Evolutionary conservation across 2,797 vertebrate species (phyloP).

Genomic region (Peromyscus aztecus): DNA sequence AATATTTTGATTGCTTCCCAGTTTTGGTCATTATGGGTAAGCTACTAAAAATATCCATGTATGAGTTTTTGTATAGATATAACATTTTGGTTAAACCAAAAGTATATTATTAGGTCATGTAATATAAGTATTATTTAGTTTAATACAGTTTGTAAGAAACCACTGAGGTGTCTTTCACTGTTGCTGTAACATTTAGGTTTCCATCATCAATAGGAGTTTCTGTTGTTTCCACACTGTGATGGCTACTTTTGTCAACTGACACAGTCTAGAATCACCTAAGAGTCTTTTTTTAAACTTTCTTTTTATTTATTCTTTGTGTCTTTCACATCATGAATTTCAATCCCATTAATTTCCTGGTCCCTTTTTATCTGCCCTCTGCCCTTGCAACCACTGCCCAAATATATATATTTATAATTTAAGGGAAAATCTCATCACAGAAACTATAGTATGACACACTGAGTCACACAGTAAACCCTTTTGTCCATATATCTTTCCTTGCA

Average conservation of each 20-base stretch:
- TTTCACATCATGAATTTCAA: too few species aligned
- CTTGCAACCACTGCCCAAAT: too few species aligned
- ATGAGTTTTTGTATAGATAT: background rate
- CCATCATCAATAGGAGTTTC: background rate
- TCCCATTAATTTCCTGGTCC: too few species aligned
- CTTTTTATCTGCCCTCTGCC: too few species aligned
- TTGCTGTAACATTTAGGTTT: background rate
- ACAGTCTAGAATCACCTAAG: background rate
- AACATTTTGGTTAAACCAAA: conserved; percentile 9
- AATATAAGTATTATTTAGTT: background rate
- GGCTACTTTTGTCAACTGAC: background rate
- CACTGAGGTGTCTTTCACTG: background rate
- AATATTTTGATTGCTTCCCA: conserved; percentile 20
- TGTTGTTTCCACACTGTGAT: background rate
- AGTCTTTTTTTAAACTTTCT: too few species aligned
- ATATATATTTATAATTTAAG: too few species aligned
- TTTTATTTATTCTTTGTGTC: too few species aligned
- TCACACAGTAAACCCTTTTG: too few species aligned
- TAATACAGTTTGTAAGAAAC: background rate
- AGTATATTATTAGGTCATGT: background rate
- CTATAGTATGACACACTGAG: too few species aligned
- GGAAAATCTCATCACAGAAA: too few species aligned
- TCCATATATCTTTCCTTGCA: too few species aligned
- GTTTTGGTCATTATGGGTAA: background rate
- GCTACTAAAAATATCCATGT: background rate